phyloP scores from a whole-genome alignment of 2,113 vertebrate genomes.

The Neodon shergylaensis region DNA sequence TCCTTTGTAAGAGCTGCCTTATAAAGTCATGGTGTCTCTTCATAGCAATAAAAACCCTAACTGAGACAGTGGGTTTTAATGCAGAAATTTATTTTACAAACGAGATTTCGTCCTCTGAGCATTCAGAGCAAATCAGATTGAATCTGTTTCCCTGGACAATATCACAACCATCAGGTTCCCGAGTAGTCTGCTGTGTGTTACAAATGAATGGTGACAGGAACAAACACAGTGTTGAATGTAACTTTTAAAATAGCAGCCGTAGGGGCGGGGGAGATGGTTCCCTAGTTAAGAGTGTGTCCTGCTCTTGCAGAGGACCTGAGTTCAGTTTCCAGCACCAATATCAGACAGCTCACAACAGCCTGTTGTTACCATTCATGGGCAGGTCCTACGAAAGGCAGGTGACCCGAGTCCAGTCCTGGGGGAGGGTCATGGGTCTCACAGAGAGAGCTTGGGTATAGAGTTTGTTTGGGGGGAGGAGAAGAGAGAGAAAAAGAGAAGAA shows the following conservation, averaged over 20 bases:
- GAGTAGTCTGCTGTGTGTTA: not conserved
- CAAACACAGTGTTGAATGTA: not conserved
- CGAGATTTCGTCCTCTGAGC: not conserved
- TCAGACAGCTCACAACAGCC: not conserved
- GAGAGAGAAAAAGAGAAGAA: too few species aligned
- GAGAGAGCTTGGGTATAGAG: too few species aligned
- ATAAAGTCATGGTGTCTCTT: not conserved
- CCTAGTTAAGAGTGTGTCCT: not conserved
- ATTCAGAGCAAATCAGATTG: conserved; percentile 26
- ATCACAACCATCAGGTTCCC: not conserved
- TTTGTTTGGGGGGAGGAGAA: too few species aligned
- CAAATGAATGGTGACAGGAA: not conserved
- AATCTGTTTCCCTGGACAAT: not conserved
- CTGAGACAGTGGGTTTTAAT: not conserved
- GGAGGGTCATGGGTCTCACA: too few species aligned
- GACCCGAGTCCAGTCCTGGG: too few species aligned
- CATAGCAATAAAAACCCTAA: not conserved
- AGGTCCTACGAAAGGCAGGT: too few species aligned
- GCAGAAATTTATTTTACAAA: not conserved
- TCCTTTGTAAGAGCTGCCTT: not conserved
- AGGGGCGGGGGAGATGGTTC: not conserved
- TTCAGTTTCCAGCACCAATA: not conserved
- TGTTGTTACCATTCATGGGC: too few species aligned
- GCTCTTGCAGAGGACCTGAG: not conserved
- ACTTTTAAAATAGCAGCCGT: not conserved